Evolutionary conservation across 2,888 invertebrate genomes (phyloP), one percentile per base, ranked within the genome.

Genomic region (Drosophila macrothrix): DNA sequence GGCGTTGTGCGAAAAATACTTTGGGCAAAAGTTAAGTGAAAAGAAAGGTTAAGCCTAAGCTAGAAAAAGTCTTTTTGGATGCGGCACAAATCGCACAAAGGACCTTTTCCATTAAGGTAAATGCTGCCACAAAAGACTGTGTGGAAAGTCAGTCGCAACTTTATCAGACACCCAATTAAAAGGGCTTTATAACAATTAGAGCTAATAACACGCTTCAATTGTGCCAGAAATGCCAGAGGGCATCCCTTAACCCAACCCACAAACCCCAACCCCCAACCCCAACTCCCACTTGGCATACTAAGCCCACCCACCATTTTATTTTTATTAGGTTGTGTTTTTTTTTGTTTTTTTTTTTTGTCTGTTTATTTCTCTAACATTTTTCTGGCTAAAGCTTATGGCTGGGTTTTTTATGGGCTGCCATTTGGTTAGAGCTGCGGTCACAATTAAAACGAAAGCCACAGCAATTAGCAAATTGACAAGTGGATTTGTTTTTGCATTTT

Each of bases 201-300:
- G 85, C 85, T 86, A 87, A 86, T 86, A 86, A 86, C 87, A 86
- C 85, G 85, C 85, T 87, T 86, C 85, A 86, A 86, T 86, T 86
- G 87, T 87, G 87, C 82, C 73, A 87, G 80, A 61, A 71, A 73
- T 65, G 69, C 83, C 80, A 65, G 49, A 55, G 83, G 83, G 73
- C 65, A 69, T 66, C 35, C 49, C n/a, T 60, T 49, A 31, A 29
- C 46, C 16, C 25, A 25, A 25, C 35, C 29, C 41, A 22, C 54
- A 58, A 31, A 59, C n/a, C 52, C 29, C 55, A 63, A 35, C 33
- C 25, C 54, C 2, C 12, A 19, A n/a, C 5, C 35, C 6, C 14
- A 43, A 7, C 33, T 9, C 29, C 33, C 33, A 37, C 50, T 55
- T 50, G 52, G 33, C 29, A 22, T 22, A 43, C 58, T 41, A 43